phyloP scores from a whole-genome alignment of 1,140 invertebrate species.

The Harpegnathos saltator region DNA sequence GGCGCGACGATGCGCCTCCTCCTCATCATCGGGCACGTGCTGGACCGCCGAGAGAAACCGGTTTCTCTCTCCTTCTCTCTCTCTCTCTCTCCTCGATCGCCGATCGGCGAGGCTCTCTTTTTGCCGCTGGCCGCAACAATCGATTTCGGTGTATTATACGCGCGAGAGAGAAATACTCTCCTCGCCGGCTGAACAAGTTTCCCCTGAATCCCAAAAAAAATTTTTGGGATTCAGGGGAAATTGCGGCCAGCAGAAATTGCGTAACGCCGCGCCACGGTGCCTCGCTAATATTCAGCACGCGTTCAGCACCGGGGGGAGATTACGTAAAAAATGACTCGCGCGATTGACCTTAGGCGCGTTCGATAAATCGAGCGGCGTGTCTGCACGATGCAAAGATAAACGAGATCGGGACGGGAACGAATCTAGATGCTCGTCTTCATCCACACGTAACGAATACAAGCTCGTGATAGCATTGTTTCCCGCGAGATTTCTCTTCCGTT shows the following conservation, averaged over 20 bases:
- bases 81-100: conserved; percentile 5
- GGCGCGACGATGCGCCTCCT: conserved; percentile 51
- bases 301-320: background rate
- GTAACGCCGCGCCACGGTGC: background rate
- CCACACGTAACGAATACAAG: too few relatives aligned
- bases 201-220: background rate
- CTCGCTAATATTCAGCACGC: background rate
- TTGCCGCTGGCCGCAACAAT: conserved; percentile 58
- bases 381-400: background rate
- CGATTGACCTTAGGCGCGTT: background rate
- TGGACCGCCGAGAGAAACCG: conserved; percentile 67
- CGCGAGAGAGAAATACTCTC: background rate
- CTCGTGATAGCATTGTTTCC: too few relatives aligned
- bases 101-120: conserved; percentile 36
- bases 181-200: background rate
- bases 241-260: conserved; percentile 1
- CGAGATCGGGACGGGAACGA: too few relatives aligned
- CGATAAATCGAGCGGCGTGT: background rate
- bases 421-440: too few relatives aligned
- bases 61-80: conserved; percentile 52
- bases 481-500: too few relatives aligned
- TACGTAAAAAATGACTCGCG: background rate
- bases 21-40: conserved; percentile 74
- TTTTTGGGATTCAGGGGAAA: too few relatives aligned
- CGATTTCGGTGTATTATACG: conserved; percentile 65